Percentiles rank a stretch among this genome's conserved stretches.
These are phyloP conservation scores for Drosophila mettleri DNA, from an alignment of 2,888 invertebrate genomes.

Conservation along the genomic window DNA sequence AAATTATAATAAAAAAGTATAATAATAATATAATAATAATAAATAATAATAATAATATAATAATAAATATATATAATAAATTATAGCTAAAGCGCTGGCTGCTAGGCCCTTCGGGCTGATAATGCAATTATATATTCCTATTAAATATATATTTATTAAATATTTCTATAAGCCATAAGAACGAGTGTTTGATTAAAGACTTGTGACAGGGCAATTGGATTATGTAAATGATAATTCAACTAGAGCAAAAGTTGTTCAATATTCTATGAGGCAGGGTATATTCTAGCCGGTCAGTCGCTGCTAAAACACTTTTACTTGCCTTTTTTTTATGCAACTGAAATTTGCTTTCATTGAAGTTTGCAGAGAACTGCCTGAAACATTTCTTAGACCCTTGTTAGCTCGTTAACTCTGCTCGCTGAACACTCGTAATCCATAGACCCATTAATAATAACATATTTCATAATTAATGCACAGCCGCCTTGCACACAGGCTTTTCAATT, in stretches of 20 bases:
- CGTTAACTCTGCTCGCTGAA: constrained; percentile 5
- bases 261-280: not conserved
- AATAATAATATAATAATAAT: too few relatives aligned
- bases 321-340: not conserved
- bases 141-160: too few relatives aligned
- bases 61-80: too few relatives aligned
- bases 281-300: not conserved
- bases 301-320: not conserved
- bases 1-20: too few relatives aligned
- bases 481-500: constrained; percentile 29
- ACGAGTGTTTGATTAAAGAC: too few relatives aligned
- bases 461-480: constrained; percentile 25
- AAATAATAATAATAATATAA: too few relatives aligned
- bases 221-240: not conserved
- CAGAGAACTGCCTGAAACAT: not conserved
- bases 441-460: constrained; percentile 28
- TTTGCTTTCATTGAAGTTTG: not conserved
- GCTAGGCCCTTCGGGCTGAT: too few relatives aligned
- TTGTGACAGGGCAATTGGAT: too few relatives aligned
- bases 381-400: not conserved
- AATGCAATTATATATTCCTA: too few relatives aligned
- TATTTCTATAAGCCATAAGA: too few relatives aligned
- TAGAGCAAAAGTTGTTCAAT: not conserved
- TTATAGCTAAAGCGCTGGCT: too few relatives aligned
- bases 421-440: constrained; percentile 21